A percentile compares a stretch with the other conserved stretches of the same genome.
Conservation (phyloP, 2,113 vertebrate genomes). For the Ochotona curzoniae region DNA sequence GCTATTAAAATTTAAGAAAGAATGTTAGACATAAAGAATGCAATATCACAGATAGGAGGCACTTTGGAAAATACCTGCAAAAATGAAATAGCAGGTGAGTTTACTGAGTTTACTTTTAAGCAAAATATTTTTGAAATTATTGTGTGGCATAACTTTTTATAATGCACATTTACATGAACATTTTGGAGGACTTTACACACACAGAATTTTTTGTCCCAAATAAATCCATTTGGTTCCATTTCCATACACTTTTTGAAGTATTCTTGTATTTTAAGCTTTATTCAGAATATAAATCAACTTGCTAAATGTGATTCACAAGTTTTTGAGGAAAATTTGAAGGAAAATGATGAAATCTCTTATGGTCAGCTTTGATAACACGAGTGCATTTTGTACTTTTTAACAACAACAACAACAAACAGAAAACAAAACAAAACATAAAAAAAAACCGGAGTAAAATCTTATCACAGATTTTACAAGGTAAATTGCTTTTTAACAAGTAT, state of each 20-base stretch:
- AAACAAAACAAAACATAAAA: neutral
- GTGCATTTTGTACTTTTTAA: neutral
- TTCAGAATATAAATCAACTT: rapidly evolving
- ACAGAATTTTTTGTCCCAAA: too few species aligned
- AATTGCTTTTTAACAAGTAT: neutral
- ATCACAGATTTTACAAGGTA: neutral
- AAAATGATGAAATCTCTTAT: neutral
- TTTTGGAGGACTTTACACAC: too few species aligned
- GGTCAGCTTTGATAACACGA: neutral
- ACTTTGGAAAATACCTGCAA: too few species aligned
- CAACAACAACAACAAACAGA: too few species aligned
- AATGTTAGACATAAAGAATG: neutral
- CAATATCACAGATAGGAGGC: neutral
- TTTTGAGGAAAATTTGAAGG: neutral
- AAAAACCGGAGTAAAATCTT: neutral
- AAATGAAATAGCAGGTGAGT: too few species aligned
- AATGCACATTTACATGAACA: too few species aligned
- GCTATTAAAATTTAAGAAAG: neutral
- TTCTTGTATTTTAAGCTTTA: rapidly evolving
- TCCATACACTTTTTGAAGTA: too few species aligned
- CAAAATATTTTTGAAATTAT: too few species aligned
- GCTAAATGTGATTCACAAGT: neutral
- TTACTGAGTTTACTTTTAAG: too few species aligned
- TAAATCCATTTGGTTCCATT: too few species aligned
- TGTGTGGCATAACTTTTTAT: too few species aligned